phyloP scores from a whole-genome alignment of 2,113 vertebrate genomes.

The Panthera leo region DNA sequence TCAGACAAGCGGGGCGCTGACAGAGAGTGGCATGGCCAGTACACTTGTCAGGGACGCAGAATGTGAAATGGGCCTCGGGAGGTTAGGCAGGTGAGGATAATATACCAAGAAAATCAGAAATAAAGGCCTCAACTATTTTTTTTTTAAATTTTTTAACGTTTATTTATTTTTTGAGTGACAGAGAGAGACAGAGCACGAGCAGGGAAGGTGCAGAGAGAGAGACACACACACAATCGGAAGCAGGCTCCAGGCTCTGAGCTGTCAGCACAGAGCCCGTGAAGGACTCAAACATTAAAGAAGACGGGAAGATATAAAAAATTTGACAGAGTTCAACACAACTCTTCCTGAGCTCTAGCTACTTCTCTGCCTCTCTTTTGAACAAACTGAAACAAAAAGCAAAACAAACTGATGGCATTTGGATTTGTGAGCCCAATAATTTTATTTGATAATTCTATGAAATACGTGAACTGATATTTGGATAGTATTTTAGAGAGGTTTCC shows the following conservation, averaged over 20 bases:
- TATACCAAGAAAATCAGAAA: neutral
- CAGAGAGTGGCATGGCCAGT: neutral
- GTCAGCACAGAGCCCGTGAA: neutral
- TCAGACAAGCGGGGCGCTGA: neutral
- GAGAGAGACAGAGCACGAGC: too few species aligned
- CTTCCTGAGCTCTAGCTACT: neutral
- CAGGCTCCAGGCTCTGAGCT: too few species aligned
- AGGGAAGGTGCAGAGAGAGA: too few species aligned
- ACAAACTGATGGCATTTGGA: neutral
- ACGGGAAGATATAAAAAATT: neutral
- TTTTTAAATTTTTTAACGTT: too few species aligned
- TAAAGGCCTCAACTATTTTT: neutral
- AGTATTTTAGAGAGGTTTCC: neutral
- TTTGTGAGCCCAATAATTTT: neutral
- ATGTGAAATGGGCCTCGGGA: accelerated
- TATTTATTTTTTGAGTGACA: too few species aligned
- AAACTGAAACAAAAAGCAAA: neutral
- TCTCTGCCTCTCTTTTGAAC: neutral
- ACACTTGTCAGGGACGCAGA: neutral
- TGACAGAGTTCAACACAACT: neutral
- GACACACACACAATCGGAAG: too few species aligned
- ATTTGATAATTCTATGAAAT: neutral
- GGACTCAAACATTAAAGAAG: neutral
- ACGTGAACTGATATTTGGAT: neutral
- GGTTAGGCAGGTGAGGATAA: neutral